Conservation (phyloP, 2,113 vertebrate genomes). For the Pycnonotus jocosus region DNA sequence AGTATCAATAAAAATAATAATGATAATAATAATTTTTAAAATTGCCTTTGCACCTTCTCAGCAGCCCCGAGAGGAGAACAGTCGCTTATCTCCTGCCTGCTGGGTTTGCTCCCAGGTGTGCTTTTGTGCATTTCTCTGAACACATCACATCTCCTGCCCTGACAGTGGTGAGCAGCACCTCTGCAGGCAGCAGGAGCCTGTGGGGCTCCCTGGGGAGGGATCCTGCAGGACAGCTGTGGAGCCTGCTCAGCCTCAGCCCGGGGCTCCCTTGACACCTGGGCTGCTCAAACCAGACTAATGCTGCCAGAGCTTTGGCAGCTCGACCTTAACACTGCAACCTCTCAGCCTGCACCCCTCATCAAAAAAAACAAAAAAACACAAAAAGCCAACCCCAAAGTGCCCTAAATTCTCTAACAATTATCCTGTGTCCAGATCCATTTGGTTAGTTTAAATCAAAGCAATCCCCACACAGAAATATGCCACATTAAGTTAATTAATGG, state of each 20-base stretch:
- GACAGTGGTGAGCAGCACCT: background rate
- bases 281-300: background rate
- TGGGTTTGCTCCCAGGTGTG: background rate
- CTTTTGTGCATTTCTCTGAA: background rate
- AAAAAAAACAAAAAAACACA: slow-evolving; percentile 10
- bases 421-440: background rate
- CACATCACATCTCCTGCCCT: background rate
- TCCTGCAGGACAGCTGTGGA: background rate
- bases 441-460: slow-evolving; percentile 8
- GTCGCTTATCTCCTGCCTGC: background rate
- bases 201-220: background rate
- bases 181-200: rapidly evolving
- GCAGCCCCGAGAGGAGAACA: background rate
- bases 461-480: background rate
- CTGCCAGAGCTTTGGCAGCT: slow-evolving; percentile 13
- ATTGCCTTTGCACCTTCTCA: background rate
- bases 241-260: slow-evolving; percentile 39
- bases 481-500: background rate
- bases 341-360: background rate
- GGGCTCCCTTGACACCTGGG: background rate
- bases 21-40: background rate
- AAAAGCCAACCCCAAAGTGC: background rate
- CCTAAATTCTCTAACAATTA: slow-evolving; percentile 15
- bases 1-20: background rate
- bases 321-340: background rate